Percentiles rank a stretch among this genome's conserved stretches.
phyloP scores from a whole-genome alignment of 2,888 invertebrate species.

The Cosmorhoe ocellata region DNA sequence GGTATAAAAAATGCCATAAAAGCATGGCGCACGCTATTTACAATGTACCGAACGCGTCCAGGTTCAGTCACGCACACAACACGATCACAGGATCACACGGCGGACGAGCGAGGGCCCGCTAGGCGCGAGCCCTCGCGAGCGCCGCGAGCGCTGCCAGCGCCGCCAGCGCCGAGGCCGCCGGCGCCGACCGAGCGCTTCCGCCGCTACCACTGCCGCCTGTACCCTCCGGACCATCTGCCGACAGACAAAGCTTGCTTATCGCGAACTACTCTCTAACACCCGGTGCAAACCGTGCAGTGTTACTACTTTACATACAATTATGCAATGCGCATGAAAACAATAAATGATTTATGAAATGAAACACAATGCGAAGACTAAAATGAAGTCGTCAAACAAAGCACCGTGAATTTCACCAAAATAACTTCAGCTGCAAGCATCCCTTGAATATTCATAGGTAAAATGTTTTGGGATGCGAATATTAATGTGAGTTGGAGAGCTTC shows the following conservation, averaged over 20 bases:
- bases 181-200: slow-evolving; percentile 31
- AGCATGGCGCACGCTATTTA: slow-evolving; percentile 71
- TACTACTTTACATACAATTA: slow-evolving; percentile 14
- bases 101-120: slow-evolving; percentile 23
- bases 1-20: slow-evolving; percentile 71
- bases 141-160: slow-evolving; percentile 41
- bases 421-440: slow-evolving; percentile 6
- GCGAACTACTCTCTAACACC: slow-evolving; percentile 26
- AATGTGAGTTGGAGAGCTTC: background rate
- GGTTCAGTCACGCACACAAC: slow-evolving; percentile 64
- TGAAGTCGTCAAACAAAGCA: slow-evolving; percentile 25
- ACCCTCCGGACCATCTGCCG: slow-evolving; percentile 47
- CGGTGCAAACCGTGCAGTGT: slow-evolving; percentile 19
- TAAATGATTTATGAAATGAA: slow-evolving; percentile 28
- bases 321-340: slow-evolving; percentile 20
- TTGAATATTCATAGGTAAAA: slow-evolving; percentile 17
- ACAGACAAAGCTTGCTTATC: slow-evolving; percentile 36
- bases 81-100: slow-evolving; percentile 54
- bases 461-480: slow-evolving; percentile 11
- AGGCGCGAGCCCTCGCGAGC: slow-evolving; percentile 33
- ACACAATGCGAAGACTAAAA: slow-evolving; percentile 37
- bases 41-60: slow-evolving; percentile 64
- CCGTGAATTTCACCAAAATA: slow-evolving; percentile 30
- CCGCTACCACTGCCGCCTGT: slow-evolving; percentile 46
- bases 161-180: slow-evolving; percentile 25